Conservation (phyloP, 2,888 invertebrate species). For the Nezara viridula region DNA sequence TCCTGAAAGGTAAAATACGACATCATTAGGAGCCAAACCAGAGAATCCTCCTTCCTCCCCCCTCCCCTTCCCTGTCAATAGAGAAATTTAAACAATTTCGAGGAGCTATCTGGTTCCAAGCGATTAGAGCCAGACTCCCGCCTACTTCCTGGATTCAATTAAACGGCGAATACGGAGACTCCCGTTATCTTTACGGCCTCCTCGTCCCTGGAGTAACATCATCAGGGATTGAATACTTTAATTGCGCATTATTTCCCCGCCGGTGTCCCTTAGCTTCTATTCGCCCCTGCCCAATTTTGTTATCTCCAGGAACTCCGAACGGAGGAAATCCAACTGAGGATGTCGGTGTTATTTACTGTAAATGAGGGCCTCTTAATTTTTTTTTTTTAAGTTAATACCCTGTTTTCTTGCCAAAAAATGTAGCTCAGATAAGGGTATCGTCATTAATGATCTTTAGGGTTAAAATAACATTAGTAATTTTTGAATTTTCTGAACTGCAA, state of each 20-base stretch:
- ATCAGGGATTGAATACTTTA: constrained; percentile 43
- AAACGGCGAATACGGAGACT: constrained; percentile 8
- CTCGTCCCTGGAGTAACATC: not conserved
- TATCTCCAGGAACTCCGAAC: not conserved
- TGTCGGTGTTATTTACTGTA: constrained; percentile 1
- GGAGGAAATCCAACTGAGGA: not conserved
- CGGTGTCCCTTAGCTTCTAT: not conserved
- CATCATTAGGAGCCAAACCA: not conserved
- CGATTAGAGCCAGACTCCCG: not conserved
- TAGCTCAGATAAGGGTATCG: not conserved
- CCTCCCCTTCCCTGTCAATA: not conserved
- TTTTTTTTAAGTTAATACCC: not conserved
- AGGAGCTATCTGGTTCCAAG: constrained; percentile 22
- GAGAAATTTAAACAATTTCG: constrained; percentile 14
- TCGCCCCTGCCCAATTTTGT: not conserved
- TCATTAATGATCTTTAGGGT: not conserved
- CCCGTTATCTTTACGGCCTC: constrained; percentile 15
- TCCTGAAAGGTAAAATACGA: not conserved
- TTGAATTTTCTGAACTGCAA: no score
- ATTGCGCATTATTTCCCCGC: constrained; percentile 11
- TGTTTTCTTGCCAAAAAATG: constrained; percentile 26
- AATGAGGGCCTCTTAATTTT: not conserved
- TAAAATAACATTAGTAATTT: not conserved
- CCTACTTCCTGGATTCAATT: constrained; percentile 33
- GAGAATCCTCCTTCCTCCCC: not conserved